Evolutionary conservation across 2,113 vertebrate species (phyloP).

Genomic region (Nanger granti): DNA sequence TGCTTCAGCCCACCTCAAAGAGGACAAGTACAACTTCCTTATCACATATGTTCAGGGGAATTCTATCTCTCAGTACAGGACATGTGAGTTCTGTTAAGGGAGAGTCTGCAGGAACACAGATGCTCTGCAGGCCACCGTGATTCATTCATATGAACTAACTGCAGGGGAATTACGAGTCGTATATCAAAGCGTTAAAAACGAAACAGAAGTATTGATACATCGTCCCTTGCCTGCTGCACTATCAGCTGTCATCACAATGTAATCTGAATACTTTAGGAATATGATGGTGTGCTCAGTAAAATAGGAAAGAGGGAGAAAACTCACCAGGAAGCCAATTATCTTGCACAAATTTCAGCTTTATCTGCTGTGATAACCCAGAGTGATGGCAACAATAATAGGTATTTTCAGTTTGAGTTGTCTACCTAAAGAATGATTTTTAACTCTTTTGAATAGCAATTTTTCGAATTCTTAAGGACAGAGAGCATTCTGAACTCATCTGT

Average conservation of each 20-base stretch:
- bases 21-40: not conserved
- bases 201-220: not conserved
- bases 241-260: not conserved
- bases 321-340: slow-evolving; percentile 45
- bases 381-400: not conserved
- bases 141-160: not conserved
- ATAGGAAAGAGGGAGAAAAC: not conserved
- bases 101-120: not conserved
- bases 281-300: not conserved
- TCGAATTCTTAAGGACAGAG: not conserved
- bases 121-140: rapidly evolving
- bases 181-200: not conserved
- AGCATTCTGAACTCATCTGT: not conserved
- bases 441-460: not conserved
- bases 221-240: not conserved
- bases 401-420: slow-evolving; percentile 38
- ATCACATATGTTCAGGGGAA: not conserved
- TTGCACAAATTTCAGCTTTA: slow-evolving; percentile 16
- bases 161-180: not conserved
- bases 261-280: not conserved
- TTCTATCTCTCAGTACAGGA: not conserved
- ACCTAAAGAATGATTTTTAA: slow-evolving; percentile 3
- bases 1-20: not conserved
- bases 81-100: not conserved
- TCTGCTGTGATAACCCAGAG: slow-evolving; percentile 2